A percentile compares a stretch with the other conserved stretches of the same genome.
Conservation (phyloP, 2,888 invertebrate species). For the Diaphora mendica region DNA sequence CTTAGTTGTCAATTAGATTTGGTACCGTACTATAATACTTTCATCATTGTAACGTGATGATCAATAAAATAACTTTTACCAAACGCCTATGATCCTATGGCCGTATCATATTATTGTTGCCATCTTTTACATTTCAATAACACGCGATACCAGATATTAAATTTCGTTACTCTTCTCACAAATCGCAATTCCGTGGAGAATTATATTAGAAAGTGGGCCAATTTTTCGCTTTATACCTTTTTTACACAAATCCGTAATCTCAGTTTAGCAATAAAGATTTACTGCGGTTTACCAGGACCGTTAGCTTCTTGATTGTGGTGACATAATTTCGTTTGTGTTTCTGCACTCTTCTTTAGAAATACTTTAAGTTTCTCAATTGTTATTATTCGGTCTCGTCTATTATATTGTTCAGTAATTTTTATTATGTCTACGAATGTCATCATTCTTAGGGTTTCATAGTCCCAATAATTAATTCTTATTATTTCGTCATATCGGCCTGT, state of each 20-base stretch:
- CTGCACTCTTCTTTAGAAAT: not conserved
- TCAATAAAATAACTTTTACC: conserved; percentile 9
- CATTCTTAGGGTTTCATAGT: too few species aligned
- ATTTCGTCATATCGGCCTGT: not conserved
- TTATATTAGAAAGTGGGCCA: conserved; percentile 57
- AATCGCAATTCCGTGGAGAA: conserved; percentile 43
- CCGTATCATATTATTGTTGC: conserved; percentile 12
- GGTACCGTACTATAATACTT: too few species aligned
- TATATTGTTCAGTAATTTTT: not conserved
- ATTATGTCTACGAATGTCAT: too few species aligned
- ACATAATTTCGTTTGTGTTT: conserved; percentile 15
- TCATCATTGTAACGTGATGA: not conserved
- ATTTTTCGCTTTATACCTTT: conserved; percentile 41
- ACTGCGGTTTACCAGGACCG: conserved; percentile 36
- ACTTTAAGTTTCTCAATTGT: not conserved
- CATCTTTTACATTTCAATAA: conserved; percentile 28
- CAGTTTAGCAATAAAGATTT: conserved; percentile 39
- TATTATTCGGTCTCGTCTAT: not conserved
- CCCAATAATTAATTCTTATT: too few species aligned
- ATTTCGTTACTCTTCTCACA: conserved; percentile 42
- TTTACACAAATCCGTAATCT: conserved; percentile 44
- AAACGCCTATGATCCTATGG: not conserved
- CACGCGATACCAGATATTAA: conserved; percentile 43
- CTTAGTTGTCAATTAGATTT: not conserved
- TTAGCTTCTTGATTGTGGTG: conserved; percentile 21